phyloP scores from a whole-genome alignment of 2,888 invertebrate species.

The Octonoba sinensis region DNA sequence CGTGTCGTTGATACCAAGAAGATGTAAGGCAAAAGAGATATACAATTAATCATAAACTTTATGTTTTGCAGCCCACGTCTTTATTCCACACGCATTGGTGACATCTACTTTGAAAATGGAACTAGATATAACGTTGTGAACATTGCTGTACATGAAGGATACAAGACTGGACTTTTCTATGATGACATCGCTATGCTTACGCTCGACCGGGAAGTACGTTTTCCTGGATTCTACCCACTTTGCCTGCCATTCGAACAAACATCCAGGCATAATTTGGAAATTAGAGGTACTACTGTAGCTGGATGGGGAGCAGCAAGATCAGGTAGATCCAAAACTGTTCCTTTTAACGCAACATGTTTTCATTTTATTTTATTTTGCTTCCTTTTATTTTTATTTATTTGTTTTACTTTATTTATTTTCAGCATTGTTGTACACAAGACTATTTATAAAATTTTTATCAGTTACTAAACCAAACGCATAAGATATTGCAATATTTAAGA shows the following conservation, averaged over 20 bases:
- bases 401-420: too few relatives aligned
- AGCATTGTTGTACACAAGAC: too few relatives aligned
- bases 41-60: too few relatives aligned
- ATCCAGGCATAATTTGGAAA: constrained; percentile 4
- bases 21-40: too few relatives aligned
- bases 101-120: not conserved
- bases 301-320: constrained; percentile 33
- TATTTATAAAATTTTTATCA: too few relatives aligned
- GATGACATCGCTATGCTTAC: constrained; percentile 45
- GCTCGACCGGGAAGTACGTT: not conserved
- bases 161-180: not conserved
- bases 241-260: constrained; percentile 15
- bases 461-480: too few relatives aligned
- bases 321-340: not conserved
- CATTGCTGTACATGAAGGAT: constrained; percentile 11
- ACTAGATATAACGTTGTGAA: not conserved
- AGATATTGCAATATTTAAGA: too few relatives aligned
- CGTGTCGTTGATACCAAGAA: too few relatives aligned
- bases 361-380: too few relatives aligned
- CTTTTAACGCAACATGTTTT: too few relatives aligned
- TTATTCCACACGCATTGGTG: not conserved
- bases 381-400: too few relatives aligned
- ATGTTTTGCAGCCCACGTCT: not conserved
- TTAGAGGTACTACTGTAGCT: constrained; percentile 23
- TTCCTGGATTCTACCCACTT: constrained; percentile 11